A percentile compares a stretch with the other conserved stretches of the same genome.
Evolutionary conservation across 2,797 vertebrate species (phyloP).

Genomic region (Acestrorhynchus altus): DNA sequence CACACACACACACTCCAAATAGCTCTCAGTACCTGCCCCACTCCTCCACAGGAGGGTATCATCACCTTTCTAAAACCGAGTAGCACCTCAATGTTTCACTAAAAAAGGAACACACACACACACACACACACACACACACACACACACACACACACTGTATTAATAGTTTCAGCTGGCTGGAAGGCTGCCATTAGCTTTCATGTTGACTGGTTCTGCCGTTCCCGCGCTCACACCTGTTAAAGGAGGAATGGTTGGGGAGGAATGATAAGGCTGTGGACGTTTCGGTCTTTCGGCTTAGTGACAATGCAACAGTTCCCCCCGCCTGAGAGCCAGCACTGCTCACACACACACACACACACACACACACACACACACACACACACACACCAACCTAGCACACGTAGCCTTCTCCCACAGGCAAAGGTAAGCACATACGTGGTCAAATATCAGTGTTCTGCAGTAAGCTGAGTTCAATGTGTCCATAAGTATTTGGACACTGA

Average conservation of each 20-base stretch:
- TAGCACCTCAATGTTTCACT: neutral
- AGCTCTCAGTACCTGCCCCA: neutral
- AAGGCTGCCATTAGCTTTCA: constrained; percentile 13
- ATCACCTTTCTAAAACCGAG: constrained; percentile 24
- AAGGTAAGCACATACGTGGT: too few species aligned
- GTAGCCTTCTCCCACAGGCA: too few species aligned
- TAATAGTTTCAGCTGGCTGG: constrained; percentile 45
- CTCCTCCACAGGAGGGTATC: constrained; percentile 21
- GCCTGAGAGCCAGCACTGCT: neutral
- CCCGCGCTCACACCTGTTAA: constrained; percentile 51
- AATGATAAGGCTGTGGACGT: constrained; percentile 16
- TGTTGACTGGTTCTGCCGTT: neutral
- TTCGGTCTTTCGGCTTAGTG: constrained; percentile 30
- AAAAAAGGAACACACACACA: neutral
- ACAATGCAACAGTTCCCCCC: constrained; percentile 46
- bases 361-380: neutral
- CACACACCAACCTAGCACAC: too few species aligned
- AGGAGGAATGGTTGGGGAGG: constrained; percentile 39
- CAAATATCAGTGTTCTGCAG: too few species aligned
- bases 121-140: constrained; percentile 21
- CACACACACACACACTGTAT: constrained; percentile 45
- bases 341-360: neutral
- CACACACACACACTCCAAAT: neutral
- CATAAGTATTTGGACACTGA: too few species aligned
- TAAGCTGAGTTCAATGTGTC: too few species aligned